Percentiles rank a stretch among this genome's conserved stretches.
These are phyloP conservation scores for Pseudoips prasinana DNA, from an alignment of 2,888 invertebrate species.

Conservation along the genomic window DNA sequence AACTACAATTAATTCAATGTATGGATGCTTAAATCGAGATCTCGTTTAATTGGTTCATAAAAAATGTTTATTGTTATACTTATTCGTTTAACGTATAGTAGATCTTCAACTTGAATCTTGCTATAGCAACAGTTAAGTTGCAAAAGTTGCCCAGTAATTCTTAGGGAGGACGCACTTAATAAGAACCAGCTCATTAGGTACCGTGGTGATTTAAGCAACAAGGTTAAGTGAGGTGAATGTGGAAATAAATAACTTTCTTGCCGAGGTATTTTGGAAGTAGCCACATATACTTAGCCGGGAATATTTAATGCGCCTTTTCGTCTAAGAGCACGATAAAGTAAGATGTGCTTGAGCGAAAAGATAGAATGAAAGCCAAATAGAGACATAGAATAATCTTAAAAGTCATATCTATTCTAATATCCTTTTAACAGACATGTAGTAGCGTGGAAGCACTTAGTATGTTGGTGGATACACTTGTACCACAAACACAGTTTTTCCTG, in stretches of 20 bases:
- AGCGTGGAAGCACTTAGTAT: too few relatives aligned
- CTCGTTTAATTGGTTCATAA: constrained; percentile 20
- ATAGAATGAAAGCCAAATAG: constrained; percentile 1
- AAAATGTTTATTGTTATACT: constrained; percentile 13
- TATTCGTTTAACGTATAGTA: background rate
- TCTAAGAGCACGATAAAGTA: constrained; percentile 15
- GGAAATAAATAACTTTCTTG: constrained; percentile 35
- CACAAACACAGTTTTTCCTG: too few relatives aligned
- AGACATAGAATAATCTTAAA: too few relatives aligned
- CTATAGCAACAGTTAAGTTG: too few relatives aligned
- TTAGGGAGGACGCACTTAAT: constrained; percentile 42
- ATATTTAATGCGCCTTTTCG: constrained; percentile 28
- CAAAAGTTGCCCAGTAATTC: constrained; percentile 38
- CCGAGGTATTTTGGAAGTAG: constrained; percentile 30
- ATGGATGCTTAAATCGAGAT: constrained; percentile 8
- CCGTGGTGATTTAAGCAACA: constrained; percentile 46
- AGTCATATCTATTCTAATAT: too few relatives aligned
- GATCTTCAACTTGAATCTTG: too few relatives aligned
- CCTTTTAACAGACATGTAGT: too few relatives aligned
- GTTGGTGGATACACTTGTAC: too few relatives aligned
- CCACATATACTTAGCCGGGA: constrained; percentile 19
- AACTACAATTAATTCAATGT: constrained; percentile 31
- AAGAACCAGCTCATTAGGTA: constrained; percentile 46
- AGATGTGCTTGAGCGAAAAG: background rate
- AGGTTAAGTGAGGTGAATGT: constrained; percentile 38